Percentiles rank a stretch among this genome's conserved stretches.
These are phyloP conservation scores for Drosophila histrio DNA, from an alignment of 2,888 invertebrate genomes.

Conservation along the genomic window DNA sequence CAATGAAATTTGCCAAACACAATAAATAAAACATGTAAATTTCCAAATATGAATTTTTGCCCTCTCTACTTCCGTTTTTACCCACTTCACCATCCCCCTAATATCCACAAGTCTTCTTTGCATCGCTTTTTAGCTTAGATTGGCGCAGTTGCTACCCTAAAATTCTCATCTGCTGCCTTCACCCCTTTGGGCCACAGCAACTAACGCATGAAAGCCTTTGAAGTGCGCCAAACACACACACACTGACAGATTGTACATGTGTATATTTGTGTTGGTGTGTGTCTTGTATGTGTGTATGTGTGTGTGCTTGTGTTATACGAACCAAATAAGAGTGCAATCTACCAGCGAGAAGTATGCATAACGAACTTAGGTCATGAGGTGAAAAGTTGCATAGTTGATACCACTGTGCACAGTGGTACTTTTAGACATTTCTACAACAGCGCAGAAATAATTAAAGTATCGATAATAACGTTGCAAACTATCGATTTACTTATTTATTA, in stretches of 20 bases:
- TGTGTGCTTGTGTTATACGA: conserved; percentile 19
- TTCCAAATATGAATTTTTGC: conserved; percentile 48
- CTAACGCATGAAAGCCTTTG: conserved; percentile 59
- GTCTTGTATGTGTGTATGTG: neutral
- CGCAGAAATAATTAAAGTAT: neutral
- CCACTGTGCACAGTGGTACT: conserved; percentile 50
- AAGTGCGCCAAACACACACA: conserved; percentile 46
- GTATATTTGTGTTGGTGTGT: neutral
- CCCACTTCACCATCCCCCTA: neutral
- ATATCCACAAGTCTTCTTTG: neutral
- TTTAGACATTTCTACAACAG: neutral
- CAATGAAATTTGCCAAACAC: conserved; percentile 76
- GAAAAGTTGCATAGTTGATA: conserved; percentile 7
- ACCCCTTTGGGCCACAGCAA: conserved; percentile 22
- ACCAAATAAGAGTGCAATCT: conserved; percentile 15
- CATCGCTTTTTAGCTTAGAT: neutral
- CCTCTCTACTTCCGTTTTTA: neutral
- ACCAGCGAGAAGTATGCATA: conserved; percentile 15
- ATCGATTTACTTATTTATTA: too few relatives aligned
- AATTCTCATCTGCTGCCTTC: conserved; percentile 14
- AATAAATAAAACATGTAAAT: conserved; percentile 74
- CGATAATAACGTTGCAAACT: too few relatives aligned
- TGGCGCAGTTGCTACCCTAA: conserved; percentile 20
- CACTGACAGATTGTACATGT: neutral
- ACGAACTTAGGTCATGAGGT: conserved; percentile 16